Percentiles rank a stretch among this genome's conserved stretches.
Evolutionary conservation across 2,888 invertebrate species (phyloP).

Genomic region (Amblyjoppa fuscipennis): DNA sequence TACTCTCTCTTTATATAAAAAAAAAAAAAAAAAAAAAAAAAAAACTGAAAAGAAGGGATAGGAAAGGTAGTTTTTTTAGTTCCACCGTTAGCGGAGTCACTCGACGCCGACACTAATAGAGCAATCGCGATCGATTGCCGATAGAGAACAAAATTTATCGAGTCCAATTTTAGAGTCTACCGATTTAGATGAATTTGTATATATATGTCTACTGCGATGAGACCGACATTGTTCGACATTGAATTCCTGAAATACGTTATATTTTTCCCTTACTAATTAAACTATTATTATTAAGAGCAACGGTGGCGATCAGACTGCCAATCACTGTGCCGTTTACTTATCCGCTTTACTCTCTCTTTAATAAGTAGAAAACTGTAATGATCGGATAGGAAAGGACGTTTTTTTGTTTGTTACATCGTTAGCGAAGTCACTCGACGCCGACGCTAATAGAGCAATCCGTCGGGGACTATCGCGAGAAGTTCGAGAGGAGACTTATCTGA

Average conservation of each 20-base stretch:
- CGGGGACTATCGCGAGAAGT: constrained; percentile 26
- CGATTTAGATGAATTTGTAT: not conserved
- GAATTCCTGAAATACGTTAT: not conserved
- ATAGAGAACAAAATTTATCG: not conserved
- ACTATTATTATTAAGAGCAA: not conserved
- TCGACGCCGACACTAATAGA: constrained; percentile 34
- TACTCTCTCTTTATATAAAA: not conserved
- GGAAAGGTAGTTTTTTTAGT: not conserved
- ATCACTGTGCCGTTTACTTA: not conserved
- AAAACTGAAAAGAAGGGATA: not conserved
- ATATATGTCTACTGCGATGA: not conserved
- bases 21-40: not conserved
- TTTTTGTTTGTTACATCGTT: constrained; percentile 36
- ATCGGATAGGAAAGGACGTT: not conserved
- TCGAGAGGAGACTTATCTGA: constrained; percentile 9
- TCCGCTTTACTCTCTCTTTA: not conserved
- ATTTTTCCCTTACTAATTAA: not conserved
- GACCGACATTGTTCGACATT: not conserved
- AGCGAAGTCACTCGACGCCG: constrained; percentile 12
- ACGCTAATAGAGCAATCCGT: constrained; percentile 51
- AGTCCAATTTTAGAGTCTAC: not conserved
- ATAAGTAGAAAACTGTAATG: not conserved
- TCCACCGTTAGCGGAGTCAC: constrained; percentile 36
- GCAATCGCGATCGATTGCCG: constrained; percentile 21
- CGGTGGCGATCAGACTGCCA: not conserved